These are phyloP conservation scores for Anhinga anhinga DNA, from an alignment of 2,113 vertebrate species.

Conservation along the genomic window DNA sequence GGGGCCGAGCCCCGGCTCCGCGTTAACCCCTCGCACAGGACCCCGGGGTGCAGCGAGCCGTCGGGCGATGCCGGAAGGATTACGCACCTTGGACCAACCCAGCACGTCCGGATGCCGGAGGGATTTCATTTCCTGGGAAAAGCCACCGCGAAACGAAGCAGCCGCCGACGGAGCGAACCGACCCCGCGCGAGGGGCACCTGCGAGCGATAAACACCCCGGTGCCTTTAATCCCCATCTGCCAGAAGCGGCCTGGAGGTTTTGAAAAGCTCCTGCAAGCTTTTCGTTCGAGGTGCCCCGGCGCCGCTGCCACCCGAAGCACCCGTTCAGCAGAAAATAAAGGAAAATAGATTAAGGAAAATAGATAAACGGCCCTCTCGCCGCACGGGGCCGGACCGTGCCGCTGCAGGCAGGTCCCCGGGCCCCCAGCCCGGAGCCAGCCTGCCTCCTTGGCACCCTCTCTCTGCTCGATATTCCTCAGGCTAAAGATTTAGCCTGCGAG, in stretches of 20 bases:
- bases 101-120: rapidly evolving
- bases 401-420: neutral
- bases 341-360: neutral
- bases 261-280: neutral
- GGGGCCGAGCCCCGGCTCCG: too few relatives aligned
- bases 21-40: rapidly evolving
- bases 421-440: rapidly evolving
- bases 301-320: rapidly evolving
- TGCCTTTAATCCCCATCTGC: neutral
- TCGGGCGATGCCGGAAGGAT: rapidly evolving
- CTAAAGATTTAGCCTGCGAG: neutral
- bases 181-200: neutral
- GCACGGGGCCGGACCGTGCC: rapidly evolving
- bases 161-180: neutral
- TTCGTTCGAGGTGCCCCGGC: rapidly evolving
- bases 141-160: rapidly evolving
- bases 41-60: rapidly evolving
- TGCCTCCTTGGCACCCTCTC: neutral
- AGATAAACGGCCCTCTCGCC: neutral
- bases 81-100: neutral
- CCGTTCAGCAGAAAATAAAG: neutral
- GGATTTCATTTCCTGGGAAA: neutral
- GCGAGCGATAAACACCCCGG: rapidly evolving
- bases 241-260: neutral
- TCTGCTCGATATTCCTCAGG: rapidly evolving